Evolutionary conservation across 2,113 vertebrate species (phyloP), one percentile per base, ranked within the genome.

Genomic region (Amblyornis subalaris): DNA sequence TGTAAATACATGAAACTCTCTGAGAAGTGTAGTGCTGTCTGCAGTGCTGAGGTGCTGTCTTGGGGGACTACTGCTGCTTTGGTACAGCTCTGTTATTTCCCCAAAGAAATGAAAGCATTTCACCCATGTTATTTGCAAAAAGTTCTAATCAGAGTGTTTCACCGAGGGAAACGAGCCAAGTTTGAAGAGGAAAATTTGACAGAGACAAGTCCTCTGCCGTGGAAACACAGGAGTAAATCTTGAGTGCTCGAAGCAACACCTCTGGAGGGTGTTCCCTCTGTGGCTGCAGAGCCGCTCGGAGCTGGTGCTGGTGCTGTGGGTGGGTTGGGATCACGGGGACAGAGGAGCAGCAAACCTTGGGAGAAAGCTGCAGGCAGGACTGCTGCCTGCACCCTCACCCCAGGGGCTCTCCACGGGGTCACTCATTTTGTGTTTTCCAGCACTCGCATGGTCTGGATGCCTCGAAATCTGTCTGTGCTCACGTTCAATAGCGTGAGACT

Each of bases 321-420:
- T 1, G 14, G 17, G 14, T 23, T 53, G 71, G 28, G 60, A n/a
- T 24, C 48, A 4, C 7, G 6, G 6, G 26, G 67, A 31, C 47
- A 45, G 70, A 35, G 78, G 14, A 9, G 1, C 0, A 25, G 58
- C 29, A 58, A 11, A 35, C 50, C 58, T 57, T 48, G 2, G 4
- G 72, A 10, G 25, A 7, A 8, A 20, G 35, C 21, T 7, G 0
- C 4, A 2, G 57, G 3, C 42, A 10, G 29, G 33, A 7, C 16
- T 44, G 0, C 47, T 35, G 33, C 55, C 47, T 12, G 25, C 4
- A 0, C 23, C 4, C 64, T 25, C 45, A 0, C 20, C 17, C 1
- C 0, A 21, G 38, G 29, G 26, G 8, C 78, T 76, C 57, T 33
- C 44, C 8, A 0, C 1, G 8, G 26, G 18, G 3, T 14, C 44